Percentiles rank a stretch among this genome's conserved stretches.
These are phyloP conservation scores for Pseudochirops corinnae DNA, from an alignment of 2,797 vertebrate genomes.

Conservation along the genomic window DNA sequence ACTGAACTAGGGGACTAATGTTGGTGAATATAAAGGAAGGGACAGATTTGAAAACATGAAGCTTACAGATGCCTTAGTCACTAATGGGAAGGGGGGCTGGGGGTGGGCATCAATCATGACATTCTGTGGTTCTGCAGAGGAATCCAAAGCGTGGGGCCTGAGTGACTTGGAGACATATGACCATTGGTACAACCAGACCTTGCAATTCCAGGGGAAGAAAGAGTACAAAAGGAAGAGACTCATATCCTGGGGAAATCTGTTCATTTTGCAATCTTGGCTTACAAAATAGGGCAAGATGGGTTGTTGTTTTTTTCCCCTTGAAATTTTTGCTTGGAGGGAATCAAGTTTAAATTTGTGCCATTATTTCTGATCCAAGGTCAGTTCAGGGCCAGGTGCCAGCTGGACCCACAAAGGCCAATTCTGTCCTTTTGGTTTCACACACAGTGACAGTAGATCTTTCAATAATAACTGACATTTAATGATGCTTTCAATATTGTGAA, in stretches of 20 bases:
- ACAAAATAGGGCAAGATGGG: neutral
- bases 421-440: neutral
- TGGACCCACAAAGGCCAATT: neutral
- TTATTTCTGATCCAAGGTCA: neutral
- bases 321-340: neutral
- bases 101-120: neutral
- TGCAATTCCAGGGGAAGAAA: neutral
- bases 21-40: neutral
- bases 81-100: neutral
- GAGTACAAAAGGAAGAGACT: neutral
- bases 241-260: neutral
- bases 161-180: neutral
- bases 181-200: neutral
- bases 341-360: conserved; percentile 22
- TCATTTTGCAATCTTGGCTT: neutral
- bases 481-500: neutral
- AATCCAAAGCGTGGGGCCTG: neutral
- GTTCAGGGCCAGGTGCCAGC: neutral
- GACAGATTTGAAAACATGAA: neutral
- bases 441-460: neutral
- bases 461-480: neutral
- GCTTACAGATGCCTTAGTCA: neutral
- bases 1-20: neutral
- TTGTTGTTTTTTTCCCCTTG: neutral
- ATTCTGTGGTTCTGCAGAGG: neutral